Base-by-base conservation (phyloP, 2,113 vertebrate genomes). In the Misgurnus mizolepis region DNA sequence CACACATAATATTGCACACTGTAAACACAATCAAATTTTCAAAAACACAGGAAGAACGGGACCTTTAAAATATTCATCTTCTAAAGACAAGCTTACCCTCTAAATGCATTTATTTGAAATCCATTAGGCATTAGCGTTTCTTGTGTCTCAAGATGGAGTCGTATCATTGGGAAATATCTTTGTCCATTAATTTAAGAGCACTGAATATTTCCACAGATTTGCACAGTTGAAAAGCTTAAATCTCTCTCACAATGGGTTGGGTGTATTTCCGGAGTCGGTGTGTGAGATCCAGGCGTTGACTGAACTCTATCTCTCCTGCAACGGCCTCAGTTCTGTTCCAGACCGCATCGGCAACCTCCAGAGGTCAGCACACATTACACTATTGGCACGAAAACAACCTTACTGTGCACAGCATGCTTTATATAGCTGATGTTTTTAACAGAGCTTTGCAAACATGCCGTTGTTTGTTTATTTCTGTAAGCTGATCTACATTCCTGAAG, bases 181-280 rank as follows among this genome's bases (percentile, higher is more conserved):
- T 34, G 45, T 76, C 27, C 61, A 76, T 66, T 22, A 22, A 22
- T 22, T 22, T 65, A 66, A 75, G 7, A 49, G 56, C 58, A 8
- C 58, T 69, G 67, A 58, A 49, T 84, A 15, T 49, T 78, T 55
- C 22, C 86, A 55, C 79, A 99, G 97, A 90, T 98, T 99, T 92
- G 95, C 95, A 84, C 97, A 98, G 84, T 86, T 99, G 89, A 98
- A 95, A 88, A 96, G 94, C 86, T 90, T 99, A 84, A 99, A 99
- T 86, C 91, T 99, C 85, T 98, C 97, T 78, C 95, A 98, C 88
- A 99, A 99, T 80, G 96, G 94, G 79, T 91, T 99, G 84, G 94
- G 96, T 67, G 88, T 93, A 27, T 97, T 98, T 88, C 97, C 97
- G 66, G 88, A 94, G 68, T 93, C 94, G 18, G 87, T 97, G 53